phyloP scores from a whole-genome alignment of 2,113 vertebrate species.

The Salvelinus fontinalis region DNA sequence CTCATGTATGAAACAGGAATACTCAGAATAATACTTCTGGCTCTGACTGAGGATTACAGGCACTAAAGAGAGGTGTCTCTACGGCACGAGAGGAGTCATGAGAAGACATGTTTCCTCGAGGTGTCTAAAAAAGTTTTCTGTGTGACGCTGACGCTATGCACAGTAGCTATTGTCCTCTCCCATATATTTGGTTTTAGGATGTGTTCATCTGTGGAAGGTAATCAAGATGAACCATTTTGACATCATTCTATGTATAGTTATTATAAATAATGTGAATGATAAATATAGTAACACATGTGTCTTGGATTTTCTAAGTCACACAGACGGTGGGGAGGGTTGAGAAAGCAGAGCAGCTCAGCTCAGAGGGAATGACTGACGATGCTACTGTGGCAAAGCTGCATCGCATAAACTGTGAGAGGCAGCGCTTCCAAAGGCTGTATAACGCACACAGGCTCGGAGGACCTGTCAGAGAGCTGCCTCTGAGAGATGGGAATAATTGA shows the following conservation, averaged over 20 bases:
- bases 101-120: too few relatives aligned
- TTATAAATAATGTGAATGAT: neutral
- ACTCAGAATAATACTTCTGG: conserved; percentile 13
- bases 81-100: neutral
- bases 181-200: too few relatives aligned
- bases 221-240: neutral
- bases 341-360: neutral
- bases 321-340: neutral
- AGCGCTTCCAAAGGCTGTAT: conserved; percentile 14
- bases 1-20: conserved; percentile 10
- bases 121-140: neutral
- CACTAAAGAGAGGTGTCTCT: neutral
- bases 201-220: neutral
- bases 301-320: neutral
- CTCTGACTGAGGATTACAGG: conserved; percentile 23
- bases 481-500: conserved; percentile 35
- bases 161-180: neutral
- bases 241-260: neutral
- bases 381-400: neutral
- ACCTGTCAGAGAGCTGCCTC: conserved; percentile 27
- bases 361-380: conserved; percentile 3
- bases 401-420: conserved; percentile 12
- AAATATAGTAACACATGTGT: neutral
- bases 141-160: neutral
- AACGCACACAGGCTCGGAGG: conserved; percentile 19